Conservation (phyloP, 2,113 vertebrate genomes). For the Monopterus albus region DNA sequence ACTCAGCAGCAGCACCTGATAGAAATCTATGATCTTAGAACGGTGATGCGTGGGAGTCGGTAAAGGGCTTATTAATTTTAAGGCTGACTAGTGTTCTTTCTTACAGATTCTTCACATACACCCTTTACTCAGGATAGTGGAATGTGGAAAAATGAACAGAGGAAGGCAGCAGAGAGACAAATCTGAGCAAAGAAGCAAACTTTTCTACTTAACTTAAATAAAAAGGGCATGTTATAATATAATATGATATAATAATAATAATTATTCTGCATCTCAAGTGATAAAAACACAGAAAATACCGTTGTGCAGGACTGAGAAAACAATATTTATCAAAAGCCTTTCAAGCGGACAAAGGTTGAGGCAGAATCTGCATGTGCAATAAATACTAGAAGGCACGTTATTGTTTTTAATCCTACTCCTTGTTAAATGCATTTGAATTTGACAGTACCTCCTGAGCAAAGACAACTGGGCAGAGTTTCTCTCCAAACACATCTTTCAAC, state of each 20-base stretch:
- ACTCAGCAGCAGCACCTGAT: conserved; percentile 16
- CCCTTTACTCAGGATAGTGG: too few species aligned
- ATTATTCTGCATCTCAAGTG: conserved; percentile 13
- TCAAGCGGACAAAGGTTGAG: not conserved
- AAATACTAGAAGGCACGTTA: not conserved
- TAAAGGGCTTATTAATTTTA: conserved; percentile 9
- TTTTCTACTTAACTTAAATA: conserved; percentile 13
- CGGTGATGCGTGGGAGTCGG: not conserved
- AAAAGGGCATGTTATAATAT: too few species aligned
- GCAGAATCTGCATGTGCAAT: not conserved
- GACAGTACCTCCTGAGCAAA: conserved; percentile 90
- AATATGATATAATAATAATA: too few species aligned
- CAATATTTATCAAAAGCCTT: conserved; percentile 19
- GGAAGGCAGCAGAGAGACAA: not conserved
- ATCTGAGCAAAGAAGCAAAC: not conserved
- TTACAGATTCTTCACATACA: not conserved
- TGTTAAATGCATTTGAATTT: not conserved
- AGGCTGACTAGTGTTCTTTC: conserved; percentile 4
- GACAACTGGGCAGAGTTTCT: conserved; percentile 94
- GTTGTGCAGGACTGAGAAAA: conserved; percentile 11
- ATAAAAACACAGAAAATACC: conserved; percentile 41
- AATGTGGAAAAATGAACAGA: not conserved
- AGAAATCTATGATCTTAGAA: conserved; percentile 12
- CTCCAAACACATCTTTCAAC: conserved; percentile 94
- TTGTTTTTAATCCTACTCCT: not conserved